These are phyloP conservation scores for Ormyrus labotus DNA, from an alignment of 2,888 invertebrate genomes.

Conservation along the genomic window DNA sequence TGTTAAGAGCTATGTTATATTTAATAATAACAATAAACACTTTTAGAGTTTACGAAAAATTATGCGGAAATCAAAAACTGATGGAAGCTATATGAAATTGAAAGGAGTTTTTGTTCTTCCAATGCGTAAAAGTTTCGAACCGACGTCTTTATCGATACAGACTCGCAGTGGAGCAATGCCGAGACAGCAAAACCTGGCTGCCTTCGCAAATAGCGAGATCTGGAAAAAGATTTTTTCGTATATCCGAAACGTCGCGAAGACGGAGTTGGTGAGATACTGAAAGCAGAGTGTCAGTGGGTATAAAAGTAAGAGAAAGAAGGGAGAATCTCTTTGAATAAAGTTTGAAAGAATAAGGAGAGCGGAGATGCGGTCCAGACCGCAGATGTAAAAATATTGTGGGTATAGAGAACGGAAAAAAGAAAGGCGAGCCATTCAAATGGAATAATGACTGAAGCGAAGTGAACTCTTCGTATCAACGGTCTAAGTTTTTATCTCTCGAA, in stretches of 20 bases:
- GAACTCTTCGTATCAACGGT: slow-evolving; percentile 25
- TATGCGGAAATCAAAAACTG: too few species aligned
- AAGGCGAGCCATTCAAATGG: slow-evolving; percentile 60
- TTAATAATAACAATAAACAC: too few species aligned
- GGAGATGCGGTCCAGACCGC: slow-evolving; percentile 15
- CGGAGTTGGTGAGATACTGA: not conserved
- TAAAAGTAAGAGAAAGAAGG: not conserved
- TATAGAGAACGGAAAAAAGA: slow-evolving; percentile 1
- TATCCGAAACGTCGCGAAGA: not conserved
- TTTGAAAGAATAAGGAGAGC: slow-evolving; percentile 57
- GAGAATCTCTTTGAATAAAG: slow-evolving; percentile 62
- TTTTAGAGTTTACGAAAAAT: too few species aligned
- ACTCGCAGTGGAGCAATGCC: too few species aligned
- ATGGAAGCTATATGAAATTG: not conserved
- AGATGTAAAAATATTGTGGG: slow-evolving; percentile 49
- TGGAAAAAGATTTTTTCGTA: slow-evolving; percentile 5
- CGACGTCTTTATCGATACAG: not conserved
- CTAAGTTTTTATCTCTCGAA: slow-evolving; percentile 16
- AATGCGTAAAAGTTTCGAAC: not conserved
- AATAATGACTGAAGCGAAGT: slow-evolving; percentile 61
- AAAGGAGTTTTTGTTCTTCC: slow-evolving; percentile 10
- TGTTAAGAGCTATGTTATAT: too few species aligned
- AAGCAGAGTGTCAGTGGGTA: slow-evolving; percentile 15
- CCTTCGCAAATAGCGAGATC: too few species aligned
- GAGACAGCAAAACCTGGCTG: not conserved